Conservation (phyloP, 2,888 invertebrate genomes). For the Meliscaeva auricollis region DNA sequence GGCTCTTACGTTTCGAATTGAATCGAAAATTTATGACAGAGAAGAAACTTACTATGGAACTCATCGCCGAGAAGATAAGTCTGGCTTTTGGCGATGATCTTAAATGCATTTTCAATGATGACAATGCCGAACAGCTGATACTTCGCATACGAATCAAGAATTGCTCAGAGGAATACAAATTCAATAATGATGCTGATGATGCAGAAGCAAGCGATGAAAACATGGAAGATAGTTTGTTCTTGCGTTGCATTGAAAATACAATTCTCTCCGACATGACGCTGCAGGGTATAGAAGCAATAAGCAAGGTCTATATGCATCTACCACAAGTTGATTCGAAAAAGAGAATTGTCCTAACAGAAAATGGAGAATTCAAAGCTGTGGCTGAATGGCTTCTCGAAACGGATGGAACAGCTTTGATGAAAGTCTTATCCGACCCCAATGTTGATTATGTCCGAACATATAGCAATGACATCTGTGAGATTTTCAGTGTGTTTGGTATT, state of each 20-base stretch:
- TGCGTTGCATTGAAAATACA: slow-evolving; percentile 98
- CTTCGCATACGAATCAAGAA: slow-evolving; percentile 98
- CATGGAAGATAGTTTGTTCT: slow-evolving; percentile 97
- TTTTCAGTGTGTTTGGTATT: slow-evolving; percentile 96
- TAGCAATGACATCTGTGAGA: slow-evolving; percentile 99
- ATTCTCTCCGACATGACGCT: slow-evolving; percentile 99
- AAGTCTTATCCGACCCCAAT: slow-evolving; percentile 95
- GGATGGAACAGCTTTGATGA: slow-evolving; percentile 98
- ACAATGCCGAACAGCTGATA: slow-evolving; percentile 98
- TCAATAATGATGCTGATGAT: slow-evolving; percentile 86
- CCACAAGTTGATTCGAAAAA: slow-evolving; percentile 98
- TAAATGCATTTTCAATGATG: slow-evolving; percentile 99
- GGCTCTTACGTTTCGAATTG: slow-evolving; percentile 97
- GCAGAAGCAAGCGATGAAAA: slow-evolving; percentile 70
- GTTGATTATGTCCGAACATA: slow-evolving; percentile 99
- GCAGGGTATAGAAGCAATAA: slow-evolving; percentile 97
- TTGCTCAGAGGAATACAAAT: slow-evolving; percentile 84
- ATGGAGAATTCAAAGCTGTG: slow-evolving; percentile 97
- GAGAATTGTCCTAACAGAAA: slow-evolving; percentile 94
- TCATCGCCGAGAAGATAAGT: slow-evolving; percentile 98
- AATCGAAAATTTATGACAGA: slow-evolving; percentile 98
- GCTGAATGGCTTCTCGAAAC: slow-evolving; percentile 99
- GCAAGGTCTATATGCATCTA: slow-evolving; percentile 98
- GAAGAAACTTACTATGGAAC: slow-evolving; percentile 99
- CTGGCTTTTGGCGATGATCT: slow-evolving; percentile 98